Conservation (phyloP, 2,888 invertebrate species). For the Nudaria mundana region DNA sequence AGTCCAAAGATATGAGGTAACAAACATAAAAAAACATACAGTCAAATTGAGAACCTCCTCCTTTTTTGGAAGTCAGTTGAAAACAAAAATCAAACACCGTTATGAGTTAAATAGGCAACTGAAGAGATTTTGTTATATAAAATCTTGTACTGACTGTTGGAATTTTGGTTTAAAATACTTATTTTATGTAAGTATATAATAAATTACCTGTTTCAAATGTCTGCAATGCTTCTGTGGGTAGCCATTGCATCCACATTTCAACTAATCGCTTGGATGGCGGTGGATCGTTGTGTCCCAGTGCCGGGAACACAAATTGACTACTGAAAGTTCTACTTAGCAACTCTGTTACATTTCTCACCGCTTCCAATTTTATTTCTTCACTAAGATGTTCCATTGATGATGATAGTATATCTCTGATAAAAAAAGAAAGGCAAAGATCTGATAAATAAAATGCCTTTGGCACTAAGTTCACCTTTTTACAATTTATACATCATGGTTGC, state of each 20-base stretch:
- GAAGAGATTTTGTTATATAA: not conserved
- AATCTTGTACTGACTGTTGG: not conserved
- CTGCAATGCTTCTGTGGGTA: conserved; percentile 90
- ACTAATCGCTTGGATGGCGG: conserved; percentile 84
- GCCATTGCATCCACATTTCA: conserved; percentile 91
- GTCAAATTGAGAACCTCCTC: no score
- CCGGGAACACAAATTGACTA: conserved; percentile 94
- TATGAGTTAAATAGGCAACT: not conserved
- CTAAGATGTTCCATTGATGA: conserved; percentile 86
- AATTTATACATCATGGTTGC: no score
- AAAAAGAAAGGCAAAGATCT: no score
- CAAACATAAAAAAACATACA: no score
- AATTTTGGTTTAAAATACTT: not conserved
- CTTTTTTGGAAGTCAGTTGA: no score
- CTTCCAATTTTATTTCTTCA: conserved; percentile 85
- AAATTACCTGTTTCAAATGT: conserved; percentile 90
- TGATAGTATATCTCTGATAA: conserved; percentile 90
- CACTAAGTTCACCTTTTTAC: no score
- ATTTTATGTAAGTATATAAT: not conserved
- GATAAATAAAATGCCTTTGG: no score
- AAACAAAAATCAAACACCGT: no score
- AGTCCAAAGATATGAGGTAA: no score
- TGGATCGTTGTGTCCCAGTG: conserved; percentile 94
- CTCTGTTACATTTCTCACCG: conserved; percentile 91
- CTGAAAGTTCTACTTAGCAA: conserved; percentile 90